These are phyloP conservation scores for Priocnemis perturbator DNA, from an alignment of 2,888 invertebrate genomes.

Conservation along the genomic window DNA sequence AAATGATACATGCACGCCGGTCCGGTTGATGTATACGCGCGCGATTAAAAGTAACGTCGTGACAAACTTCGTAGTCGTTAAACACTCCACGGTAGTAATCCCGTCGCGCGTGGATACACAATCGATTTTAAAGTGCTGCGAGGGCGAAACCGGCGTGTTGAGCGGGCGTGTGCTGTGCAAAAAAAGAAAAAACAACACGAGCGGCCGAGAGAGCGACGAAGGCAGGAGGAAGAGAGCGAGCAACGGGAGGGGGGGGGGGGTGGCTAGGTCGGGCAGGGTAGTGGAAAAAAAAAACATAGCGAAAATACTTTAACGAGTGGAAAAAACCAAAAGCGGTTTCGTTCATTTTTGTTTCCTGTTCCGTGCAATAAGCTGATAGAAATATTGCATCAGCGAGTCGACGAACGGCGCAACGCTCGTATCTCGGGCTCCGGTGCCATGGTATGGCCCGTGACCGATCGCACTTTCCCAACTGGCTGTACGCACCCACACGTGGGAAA, in stretches of 20 bases:
- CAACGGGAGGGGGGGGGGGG: background rate
- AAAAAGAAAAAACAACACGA: constrained; percentile 16
- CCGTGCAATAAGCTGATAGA: constrained; percentile 17
- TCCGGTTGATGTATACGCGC: background rate
- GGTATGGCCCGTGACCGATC: no score
- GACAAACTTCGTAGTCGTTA: no score
- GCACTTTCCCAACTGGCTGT: constrained; percentile 44
- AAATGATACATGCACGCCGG: background rate
- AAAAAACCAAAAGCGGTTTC: constrained; percentile 2
- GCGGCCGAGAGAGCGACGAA: background rate
- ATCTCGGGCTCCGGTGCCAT: background rate
- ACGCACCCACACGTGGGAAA: constrained; percentile 63
- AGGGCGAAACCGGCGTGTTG: no score
- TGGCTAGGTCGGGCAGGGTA: constrained; percentile 20
- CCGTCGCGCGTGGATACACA: no score
- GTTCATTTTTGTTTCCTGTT: constrained; percentile 14
- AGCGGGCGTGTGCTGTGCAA: no score
- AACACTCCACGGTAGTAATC: no score
- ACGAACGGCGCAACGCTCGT: constrained; percentile 14
- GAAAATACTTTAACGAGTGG: constrained; percentile 1
- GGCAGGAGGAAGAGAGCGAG: constrained; percentile 4
- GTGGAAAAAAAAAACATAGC: background rate
- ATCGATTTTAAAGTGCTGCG: no score
- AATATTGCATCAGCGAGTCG: constrained; percentile 15
- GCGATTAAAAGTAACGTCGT: constrained; percentile 5